These are phyloP conservation scores for Ammodramus savannarum DNA, from an alignment of 2,113 vertebrate genomes.

Conservation along the genomic window DNA sequence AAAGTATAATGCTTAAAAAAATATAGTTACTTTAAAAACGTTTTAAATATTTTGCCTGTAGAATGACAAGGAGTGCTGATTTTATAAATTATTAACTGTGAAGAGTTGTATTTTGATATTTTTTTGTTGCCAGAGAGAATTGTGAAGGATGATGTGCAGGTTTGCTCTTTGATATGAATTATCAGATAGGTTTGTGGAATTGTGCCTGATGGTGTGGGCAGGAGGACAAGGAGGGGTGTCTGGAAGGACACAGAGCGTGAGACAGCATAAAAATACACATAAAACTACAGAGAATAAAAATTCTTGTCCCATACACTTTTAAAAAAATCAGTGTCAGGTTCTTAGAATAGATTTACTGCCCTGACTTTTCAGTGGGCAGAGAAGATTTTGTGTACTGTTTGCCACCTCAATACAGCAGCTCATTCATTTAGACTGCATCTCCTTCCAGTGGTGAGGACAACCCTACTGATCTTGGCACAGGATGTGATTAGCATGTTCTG, in stretches of 20 bases:
- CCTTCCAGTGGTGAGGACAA: background rate
- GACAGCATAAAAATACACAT: background rate
- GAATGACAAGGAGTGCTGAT: background rate
- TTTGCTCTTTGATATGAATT: background rate
- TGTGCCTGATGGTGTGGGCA: background rate
- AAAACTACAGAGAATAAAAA: background rate
- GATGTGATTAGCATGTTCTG: background rate
- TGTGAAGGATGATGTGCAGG: background rate
- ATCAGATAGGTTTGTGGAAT: background rate
- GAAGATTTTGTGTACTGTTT: background rate
- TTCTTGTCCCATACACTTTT: background rate
- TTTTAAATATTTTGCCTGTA: background rate
- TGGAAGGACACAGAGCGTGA: rapidly evolving
- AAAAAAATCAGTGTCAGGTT: background rate
- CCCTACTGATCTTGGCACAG: background rate
- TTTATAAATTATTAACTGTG: background rate
- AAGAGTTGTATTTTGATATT: background rate
- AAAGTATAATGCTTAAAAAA: background rate
- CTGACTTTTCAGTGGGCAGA: background rate
- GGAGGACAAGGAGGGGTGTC: background rate
- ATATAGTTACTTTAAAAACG: background rate
- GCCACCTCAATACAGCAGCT: rapidly evolving
- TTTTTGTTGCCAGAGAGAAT: background rate
- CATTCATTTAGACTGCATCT: background rate
- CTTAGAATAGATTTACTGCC: background rate